These are phyloP conservation scores for Patella vulgata DNA, from an alignment of 1,140 invertebrate genomes.

Conservation along the genomic window DNA sequence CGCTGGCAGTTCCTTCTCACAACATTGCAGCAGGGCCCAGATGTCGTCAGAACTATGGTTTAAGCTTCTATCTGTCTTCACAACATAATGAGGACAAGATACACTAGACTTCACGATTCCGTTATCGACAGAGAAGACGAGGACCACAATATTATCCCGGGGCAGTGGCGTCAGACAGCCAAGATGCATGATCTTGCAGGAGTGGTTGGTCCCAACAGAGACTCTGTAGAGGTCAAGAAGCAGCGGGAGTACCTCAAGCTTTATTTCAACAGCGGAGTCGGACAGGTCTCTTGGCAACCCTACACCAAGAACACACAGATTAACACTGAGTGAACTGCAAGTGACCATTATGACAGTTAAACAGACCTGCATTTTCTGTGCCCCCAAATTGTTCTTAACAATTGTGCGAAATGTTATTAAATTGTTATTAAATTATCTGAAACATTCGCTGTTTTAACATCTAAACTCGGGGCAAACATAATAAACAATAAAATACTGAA, in stretches of 20 bases:
- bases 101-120: neutral
- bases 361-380: too few species aligned
- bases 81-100: slow-evolving; percentile 21
- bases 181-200: slow-evolving; percentile 13
- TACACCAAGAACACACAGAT: too few species aligned
- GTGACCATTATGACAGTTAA: too few species aligned
- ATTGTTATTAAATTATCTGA: too few species aligned
- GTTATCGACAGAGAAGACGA: slow-evolving; percentile 16
- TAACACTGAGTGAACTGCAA: too few species aligned
- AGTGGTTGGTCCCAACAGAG: slow-evolving; percentile 6
- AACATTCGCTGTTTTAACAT: too few species aligned
- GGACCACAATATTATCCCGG: slow-evolving; percentile 22
- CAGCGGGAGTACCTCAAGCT: slow-evolving; percentile 19
- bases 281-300: slow-evolving; percentile 29
- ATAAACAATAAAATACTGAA: too few species aligned
- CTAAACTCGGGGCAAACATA: too few species aligned
- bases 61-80: slow-evolving; percentile 21
- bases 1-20: neutral
- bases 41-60: too few species aligned
- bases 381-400: too few species aligned
- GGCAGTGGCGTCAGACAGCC: slow-evolving; percentile 12
- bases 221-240: slow-evolving; percentile 7
- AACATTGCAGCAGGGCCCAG: slow-evolving; percentile 12
- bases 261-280: slow-evolving; percentile 23
- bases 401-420: too few species aligned